Conservation (phyloP, 2,888 invertebrate genomes). For the Pachymerium ferrugineum region DNA sequence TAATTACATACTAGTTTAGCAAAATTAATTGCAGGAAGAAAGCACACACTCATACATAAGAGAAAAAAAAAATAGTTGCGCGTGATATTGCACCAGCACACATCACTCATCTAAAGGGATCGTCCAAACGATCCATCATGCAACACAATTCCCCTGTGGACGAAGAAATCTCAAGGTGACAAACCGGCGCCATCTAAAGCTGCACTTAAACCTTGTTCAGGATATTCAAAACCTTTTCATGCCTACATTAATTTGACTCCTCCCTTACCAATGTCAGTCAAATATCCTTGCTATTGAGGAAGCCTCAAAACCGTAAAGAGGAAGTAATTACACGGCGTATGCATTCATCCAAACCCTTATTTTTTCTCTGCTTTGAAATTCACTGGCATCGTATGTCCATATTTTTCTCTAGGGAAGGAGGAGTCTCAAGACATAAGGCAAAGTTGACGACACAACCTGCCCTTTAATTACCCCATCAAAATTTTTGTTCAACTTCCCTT, state of each 20-base stretch:
- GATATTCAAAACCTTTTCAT: constrained; percentile 16
- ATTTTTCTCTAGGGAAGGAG: background rate
- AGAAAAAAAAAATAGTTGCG: background rate
- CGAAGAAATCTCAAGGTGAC: constrained; percentile 27
- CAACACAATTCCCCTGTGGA: background rate
- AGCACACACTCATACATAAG: too few relatives aligned
- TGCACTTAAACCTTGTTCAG: constrained; percentile 23
- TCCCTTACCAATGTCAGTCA: background rate
- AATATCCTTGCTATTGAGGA: background rate
- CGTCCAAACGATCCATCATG: constrained; percentile 22
- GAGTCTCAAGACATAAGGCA: constrained; percentile 10
- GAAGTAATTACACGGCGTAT: constrained; percentile 3
- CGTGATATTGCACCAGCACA: background rate
- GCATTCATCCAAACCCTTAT: too few relatives aligned
- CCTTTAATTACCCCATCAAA: constrained; percentile 14
- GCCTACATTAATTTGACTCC: constrained; percentile 5
- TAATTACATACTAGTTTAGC: constrained; percentile 19
- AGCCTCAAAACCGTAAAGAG: constrained; percentile 16
- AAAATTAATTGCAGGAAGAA: constrained; percentile 6
- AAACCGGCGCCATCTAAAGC: constrained; percentile 22
- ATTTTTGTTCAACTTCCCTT: constrained; percentile 21
- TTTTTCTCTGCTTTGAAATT: background rate
- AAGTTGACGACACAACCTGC: constrained; percentile 24
- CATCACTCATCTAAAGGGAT: constrained; percentile 9
- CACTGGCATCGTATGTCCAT: background rate